Percentiles rank a stretch among this genome's conserved stretches.
phyloP scores from a whole-genome alignment of 92 coral and sea anemone genomes.

The Galaxea fascicularis region DNA sequence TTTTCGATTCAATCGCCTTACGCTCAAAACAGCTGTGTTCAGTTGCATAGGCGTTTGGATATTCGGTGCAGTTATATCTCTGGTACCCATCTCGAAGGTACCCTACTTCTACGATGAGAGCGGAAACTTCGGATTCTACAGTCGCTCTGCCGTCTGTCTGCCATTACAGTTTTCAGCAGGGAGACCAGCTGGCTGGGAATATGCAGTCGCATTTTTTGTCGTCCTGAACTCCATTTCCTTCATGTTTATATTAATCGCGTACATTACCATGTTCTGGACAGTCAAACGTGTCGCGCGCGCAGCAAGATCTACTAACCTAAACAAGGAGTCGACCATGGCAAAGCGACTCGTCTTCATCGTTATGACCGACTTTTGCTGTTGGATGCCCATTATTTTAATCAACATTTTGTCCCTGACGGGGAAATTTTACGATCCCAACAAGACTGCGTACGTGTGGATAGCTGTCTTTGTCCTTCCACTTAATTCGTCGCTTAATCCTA shows the following conservation, averaged over 20 bases:
- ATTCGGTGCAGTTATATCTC: slow-evolving; percentile 35
- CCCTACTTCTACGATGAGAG: slow-evolving; percentile 59
- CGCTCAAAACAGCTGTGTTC: slow-evolving; percentile 32
- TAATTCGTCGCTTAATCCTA: slow-evolving; percentile 73
- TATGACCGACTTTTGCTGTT: slow-evolving; percentile 74
- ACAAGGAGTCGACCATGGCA: slow-evolving; percentile 77
- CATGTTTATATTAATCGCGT: slow-evolving; percentile 68
- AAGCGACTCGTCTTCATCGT: slow-evolving; percentile 68
- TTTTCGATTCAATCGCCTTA: slow-evolving; percentile 52
- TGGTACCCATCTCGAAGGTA: slow-evolving; percentile 58
- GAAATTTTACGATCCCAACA: slow-evolving; percentile 61
- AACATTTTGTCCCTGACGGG: slow-evolving; percentile 66
- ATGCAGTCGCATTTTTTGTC: slow-evolving; percentile 68
- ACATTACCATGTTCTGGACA: slow-evolving; percentile 66
- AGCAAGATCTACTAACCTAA: slow-evolving; percentile 63
- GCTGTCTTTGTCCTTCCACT: slow-evolving; percentile 75
- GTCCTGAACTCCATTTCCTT: slow-evolving; percentile 64
- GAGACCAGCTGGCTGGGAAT: slow-evolving; percentile 79
- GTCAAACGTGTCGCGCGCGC: slow-evolving; percentile 58
- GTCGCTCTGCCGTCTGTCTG: slow-evolving; percentile 77
- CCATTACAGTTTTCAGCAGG: slow-evolving; percentile 67
- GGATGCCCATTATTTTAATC: slow-evolving; percentile 81
- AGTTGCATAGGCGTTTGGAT: slow-evolving; percentile 51
- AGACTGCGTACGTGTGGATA: slow-evolving; percentile 74
- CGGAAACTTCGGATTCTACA: slow-evolving; percentile 66